Base-by-base conservation (phyloP, 2,888 invertebrate species). In the Brachyopa scutellaris region DNA sequence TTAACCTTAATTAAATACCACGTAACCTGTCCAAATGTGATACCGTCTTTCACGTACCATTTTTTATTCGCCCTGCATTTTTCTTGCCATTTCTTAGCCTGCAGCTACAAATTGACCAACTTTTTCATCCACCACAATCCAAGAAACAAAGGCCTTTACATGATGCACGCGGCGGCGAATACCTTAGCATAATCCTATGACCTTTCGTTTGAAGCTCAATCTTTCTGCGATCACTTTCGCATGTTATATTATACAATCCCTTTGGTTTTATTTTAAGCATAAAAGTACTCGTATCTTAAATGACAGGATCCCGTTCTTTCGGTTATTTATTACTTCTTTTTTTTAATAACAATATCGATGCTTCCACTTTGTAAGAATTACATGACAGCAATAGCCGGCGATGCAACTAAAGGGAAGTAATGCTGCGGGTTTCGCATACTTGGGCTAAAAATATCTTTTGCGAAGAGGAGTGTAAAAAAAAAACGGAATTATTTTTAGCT, bases 241-340 rank as follows among this genome's bases (percentile, higher is more conserved):
- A 69, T 11, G 59, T 80, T 74, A 80, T 80, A 66, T 80, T 74
- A 80, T 80, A 76, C 76, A 79, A 79, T 51, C 62, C 13, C 57
- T 38, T 57, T 21, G 38, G 4, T 38, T 57, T 72, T 76, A 80
- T 80, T 76, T 80, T 80, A 76, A 79, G 73, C 55, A 11, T 23
- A 45, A 19, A 19, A n/a, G n/a, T n/a, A n/a, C n/a, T 13, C 3
- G 13, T 26, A 36, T 33, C 33, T 45, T 21, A 17, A 51, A 51
- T 9, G 36, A 31, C 23, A n/a, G 47, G 3, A 45, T 51, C 19
- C 0, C 8, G 31, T 49, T 61, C 31, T 40, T 59, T 21, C 15
- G 21, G 21, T 21, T 6, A 9, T 5, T 19, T 8, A 3, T 26
- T 26, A 5, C 4, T 26, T 26, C 6, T 26, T 26, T 26, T 26